Evolutionary conservation across 2,888 invertebrate species (phyloP), one percentile per base, ranked within the genome.

Genomic region (Dioctria rufipes): DNA sequence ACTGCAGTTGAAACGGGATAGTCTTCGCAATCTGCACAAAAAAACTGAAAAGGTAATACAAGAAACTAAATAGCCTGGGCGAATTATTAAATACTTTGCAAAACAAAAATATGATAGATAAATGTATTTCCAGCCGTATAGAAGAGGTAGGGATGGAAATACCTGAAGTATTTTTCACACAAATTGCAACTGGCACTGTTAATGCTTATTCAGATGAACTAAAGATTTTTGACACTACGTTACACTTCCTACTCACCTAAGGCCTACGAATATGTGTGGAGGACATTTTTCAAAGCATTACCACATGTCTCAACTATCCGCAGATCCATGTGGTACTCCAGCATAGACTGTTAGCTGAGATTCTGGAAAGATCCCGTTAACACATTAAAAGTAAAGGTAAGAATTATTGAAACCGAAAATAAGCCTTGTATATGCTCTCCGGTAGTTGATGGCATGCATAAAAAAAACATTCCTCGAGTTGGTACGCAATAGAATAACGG

Each of bases 151-250:
- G 2, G 2, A 46, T 46, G 49, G 49, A 46, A 2, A 9, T 46
- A 5, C 49, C 49, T 2, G 2, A 46, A 2, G 1, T 2, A 46
- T 0, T 46, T 1, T 46, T 46, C 9, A 46, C 0, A 1, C 5
- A 2, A 46, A 6, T 46, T 1, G 2, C 2, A 6, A 2, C 2
- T 2, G 49, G 49, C 1, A 46, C 1, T 1, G 2, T 2, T 2
- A 2, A 2, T 2, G 2, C 1, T 0, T 46, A 6, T 46, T 46
- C 49, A 1, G 2, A 2, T 2, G 2, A 46, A 2, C 2, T 46
- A 6, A 1, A 54, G 3, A 54, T 54, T 3, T 54, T 54, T n/a
- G 54, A 2, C 11, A 54, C 54, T 3, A 54, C 54, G 2, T 0
- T 54, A 2, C 54, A 54, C n/a, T 54, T 54, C n/a, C 11, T 54